Evolutionary conservation across 2,888 invertebrate species (phyloP).

Genomic region (Parthenolecanium corni): DNA sequence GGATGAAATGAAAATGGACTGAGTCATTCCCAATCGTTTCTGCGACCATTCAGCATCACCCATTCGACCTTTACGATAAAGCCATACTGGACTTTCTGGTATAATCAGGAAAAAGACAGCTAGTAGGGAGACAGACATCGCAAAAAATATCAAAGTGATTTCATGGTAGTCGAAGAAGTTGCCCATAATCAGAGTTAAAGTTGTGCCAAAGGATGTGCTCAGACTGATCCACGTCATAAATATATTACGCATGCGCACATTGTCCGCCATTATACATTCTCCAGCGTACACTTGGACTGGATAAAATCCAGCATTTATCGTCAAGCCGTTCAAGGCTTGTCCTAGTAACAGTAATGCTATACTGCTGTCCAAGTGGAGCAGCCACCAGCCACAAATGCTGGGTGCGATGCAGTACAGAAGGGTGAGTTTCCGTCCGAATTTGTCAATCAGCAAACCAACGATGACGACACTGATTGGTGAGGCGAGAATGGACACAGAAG

Average conservation of each 20-base stretch:
- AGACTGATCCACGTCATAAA: slow-evolving; percentile 47
- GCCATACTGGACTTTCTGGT: slow-evolving; percentile 48
- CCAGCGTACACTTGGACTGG: slow-evolving; percentile 48
- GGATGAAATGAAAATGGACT: too few relatives aligned
- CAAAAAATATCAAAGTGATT: slow-evolving; percentile 37
- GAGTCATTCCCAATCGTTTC: slow-evolving; percentile 31
- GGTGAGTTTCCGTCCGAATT: slow-evolving; percentile 43
- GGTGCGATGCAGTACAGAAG: slow-evolving; percentile 42
- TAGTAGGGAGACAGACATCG: slow-evolving; percentile 39
- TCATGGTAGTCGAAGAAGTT: slow-evolving; percentile 40
- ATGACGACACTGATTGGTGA: slow-evolving; percentile 46
- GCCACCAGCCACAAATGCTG: slow-evolving; percentile 44
- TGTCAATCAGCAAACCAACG: slow-evolving; percentile 44
- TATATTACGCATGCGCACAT: slow-evolving; percentile 39
- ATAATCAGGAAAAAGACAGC: slow-evolving; percentile 38
- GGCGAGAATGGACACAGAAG: slow-evolving; percentile 36
- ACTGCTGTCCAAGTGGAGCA: slow-evolving; percentile 35
- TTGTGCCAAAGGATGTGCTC: slow-evolving; percentile 43
- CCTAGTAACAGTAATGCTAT: slow-evolving; percentile 33
- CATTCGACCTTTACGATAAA: slow-evolving; percentile 41
- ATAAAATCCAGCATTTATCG: slow-evolving; percentile 43
- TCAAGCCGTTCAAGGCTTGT: slow-evolving; percentile 38
- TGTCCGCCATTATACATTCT: slow-evolving; percentile 38
- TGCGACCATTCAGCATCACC: slow-evolving; percentile 41
- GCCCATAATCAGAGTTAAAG: slow-evolving; percentile 45